Base-by-base conservation (phyloP, 2,888 invertebrate genomes). In the Zootermopsis nevadensis region DNA sequence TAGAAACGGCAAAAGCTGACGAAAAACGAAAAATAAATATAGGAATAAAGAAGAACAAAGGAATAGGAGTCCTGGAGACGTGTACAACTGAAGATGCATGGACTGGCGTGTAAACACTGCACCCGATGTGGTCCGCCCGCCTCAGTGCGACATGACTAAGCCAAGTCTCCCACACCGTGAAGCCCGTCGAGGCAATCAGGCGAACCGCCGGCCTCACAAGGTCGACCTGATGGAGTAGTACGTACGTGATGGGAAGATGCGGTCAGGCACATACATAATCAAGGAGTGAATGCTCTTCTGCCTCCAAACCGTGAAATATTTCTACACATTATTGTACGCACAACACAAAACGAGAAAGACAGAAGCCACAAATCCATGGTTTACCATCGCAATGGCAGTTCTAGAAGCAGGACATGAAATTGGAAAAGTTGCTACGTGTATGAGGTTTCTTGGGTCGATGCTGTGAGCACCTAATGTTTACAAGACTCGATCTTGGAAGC, bases 141-240 rank as follows among this genome's bases (percentile, higher is more conserved):
- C 4, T 6, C n/a, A 4, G 12, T 60, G 60, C n/a, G 27, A 60
- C 27, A 12, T 7, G 60, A n/a, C n/a, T 60, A 2, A 3, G 27
- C 27, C 60, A n/a, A 1, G n/a, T 7, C 74, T 74, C 74, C 74
- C 38, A 74, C 74, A 74, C 74, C 8, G 69, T 6, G 69, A 0
- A 33, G 69, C 33, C 33, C 31, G 22, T 60, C 60, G 19, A 19
- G n/a, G 66, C 66, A 74, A 8, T 38, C 74, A 30, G 38, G n/a
- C 74, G 74, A 74, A 74, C 10, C 74, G 27, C 74, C 74, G 74
- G 2, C 74, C 74, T 74, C 74, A n/a, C 74, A 74, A 74, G 74
- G 74, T 74, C 74, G 74, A 74, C 4, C 24, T 10, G 33, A 74
- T 8, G 27, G 24, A 15, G 24, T 74, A n/a, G 4, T n/a, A n/a